A percentile compares a stretch with the other conserved stretches of the same genome.
Evolutionary conservation across 1,140 invertebrate species (phyloP).

Genomic region (Chrysomallon squamiferum): DNA sequence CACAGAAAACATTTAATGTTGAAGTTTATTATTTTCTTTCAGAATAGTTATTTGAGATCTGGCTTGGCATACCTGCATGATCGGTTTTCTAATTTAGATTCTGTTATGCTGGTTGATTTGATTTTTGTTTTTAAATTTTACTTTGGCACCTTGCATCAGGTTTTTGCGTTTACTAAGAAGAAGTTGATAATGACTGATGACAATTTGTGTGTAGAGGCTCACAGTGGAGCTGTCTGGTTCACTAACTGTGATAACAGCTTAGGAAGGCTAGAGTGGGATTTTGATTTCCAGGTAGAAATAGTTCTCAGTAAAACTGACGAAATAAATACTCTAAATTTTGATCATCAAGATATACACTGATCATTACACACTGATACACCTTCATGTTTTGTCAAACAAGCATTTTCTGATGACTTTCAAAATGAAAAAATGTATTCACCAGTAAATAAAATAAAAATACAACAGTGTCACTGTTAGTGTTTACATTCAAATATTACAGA

Average conservation of each 20-base stretch:
- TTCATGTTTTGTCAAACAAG: neutral
- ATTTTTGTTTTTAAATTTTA: too few species aligned
- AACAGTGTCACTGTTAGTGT: too few species aligned
- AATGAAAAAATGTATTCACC: neutral
- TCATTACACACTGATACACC: neutral
- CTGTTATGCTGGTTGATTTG: too few species aligned
- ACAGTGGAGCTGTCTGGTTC: slow-evolving; percentile 25
- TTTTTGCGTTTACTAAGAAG: slow-evolving; percentile 94
- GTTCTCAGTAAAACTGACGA: neutral
- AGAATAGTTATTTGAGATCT: neutral
- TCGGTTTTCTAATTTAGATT: too few species aligned
- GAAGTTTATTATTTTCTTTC: slow-evolving; percentile 1
- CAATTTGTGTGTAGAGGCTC: slow-evolving; percentile 52
- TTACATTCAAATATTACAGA: too few species aligned
- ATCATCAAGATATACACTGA: neutral
- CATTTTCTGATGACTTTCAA: neutral
- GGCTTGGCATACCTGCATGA: too few species aligned
- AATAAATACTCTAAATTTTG: neutral
- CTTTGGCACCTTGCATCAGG: slow-evolving; percentile 62
- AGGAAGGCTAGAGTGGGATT: slow-evolving; percentile 43
- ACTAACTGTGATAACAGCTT: slow-evolving; percentile 22
- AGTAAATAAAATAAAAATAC: too few species aligned
- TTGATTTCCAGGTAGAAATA: slow-evolving; percentile 51
- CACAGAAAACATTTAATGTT: too few species aligned
- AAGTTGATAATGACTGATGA: slow-evolving; percentile 99